Evolutionary conservation across 2,113 vertebrate genomes (phyloP).

Genomic region (Salminus brasiliensis): DNA sequence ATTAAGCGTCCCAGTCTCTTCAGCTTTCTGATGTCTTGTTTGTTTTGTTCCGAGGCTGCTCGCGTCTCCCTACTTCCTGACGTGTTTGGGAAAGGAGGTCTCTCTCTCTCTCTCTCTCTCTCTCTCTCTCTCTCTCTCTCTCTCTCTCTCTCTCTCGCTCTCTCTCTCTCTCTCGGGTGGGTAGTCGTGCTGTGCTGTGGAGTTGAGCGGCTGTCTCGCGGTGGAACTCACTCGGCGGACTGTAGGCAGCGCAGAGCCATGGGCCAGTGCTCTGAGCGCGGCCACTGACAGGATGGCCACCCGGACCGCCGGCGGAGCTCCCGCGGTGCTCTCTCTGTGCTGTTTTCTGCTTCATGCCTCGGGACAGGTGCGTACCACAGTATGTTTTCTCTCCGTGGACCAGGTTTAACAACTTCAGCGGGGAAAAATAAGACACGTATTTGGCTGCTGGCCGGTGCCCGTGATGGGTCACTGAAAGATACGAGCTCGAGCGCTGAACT

Average conservation of each 20-base stretch:
- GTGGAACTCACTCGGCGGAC: neutral
- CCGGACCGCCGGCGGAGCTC: conserved; percentile 32
- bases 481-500: neutral
- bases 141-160: neutral
- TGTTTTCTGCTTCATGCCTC: conserved; percentile 27
- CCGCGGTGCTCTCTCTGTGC: conserved; percentile 13
- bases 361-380: conserved; percentile 50
- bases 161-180: neutral
- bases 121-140: neutral
- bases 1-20: neutral
- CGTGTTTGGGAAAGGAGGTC: neutral
- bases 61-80: neutral
- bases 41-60: neutral
- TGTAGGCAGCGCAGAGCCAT: neutral
- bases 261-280: conserved; percentile 18
- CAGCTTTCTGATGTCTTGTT: neutral
- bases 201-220: neutral
- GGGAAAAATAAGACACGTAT: neutral
- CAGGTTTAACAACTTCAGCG: neutral
- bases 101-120: neutral
- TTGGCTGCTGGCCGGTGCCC: neutral
- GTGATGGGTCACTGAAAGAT: neutral
- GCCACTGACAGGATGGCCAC: conserved; percentile 55
- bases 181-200: neutral
- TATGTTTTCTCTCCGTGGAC: neutral